Conservation (phyloP, 2,113 vertebrate species). For the Heteronetta atricapilla region DNA sequence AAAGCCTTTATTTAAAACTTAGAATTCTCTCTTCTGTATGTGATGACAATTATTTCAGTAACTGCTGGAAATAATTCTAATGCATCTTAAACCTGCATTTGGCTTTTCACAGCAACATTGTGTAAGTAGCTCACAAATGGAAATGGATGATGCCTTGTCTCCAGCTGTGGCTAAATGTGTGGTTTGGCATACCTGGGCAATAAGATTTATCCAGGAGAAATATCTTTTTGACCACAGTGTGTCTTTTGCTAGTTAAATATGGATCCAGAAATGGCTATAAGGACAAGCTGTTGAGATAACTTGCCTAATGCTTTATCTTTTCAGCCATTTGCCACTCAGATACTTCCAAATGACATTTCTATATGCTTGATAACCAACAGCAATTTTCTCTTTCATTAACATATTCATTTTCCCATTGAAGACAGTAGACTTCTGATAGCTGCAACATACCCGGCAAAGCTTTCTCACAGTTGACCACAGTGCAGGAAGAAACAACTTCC, state of each 20-base stretch:
- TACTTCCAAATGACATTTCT: not conserved
- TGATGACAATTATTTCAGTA: not conserved
- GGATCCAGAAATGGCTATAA: not conserved
- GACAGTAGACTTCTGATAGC: not conserved
- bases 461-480: not conserved
- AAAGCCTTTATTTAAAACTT: not conserved
- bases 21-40: not conserved
- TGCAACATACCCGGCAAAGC: not conserved
- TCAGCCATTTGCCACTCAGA: not conserved
- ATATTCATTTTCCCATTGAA: not conserved
- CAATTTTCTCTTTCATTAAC: not conserved
- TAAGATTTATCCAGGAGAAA: not conserved
- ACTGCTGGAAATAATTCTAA: not conserved
- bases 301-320: not conserved
- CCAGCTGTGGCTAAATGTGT: not conserved
- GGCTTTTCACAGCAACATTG: not conserved
- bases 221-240: not conserved
- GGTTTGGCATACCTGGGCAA: not conserved
- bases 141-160: not conserved
- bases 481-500: not conserved
- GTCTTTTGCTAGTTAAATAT: not conserved
- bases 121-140: not conserved
- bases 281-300: not conserved
- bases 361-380: not conserved
- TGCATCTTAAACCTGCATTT: not conserved